Evolutionary conservation across 2,797 vertebrate genomes (phyloP).

Genomic region (Sphaeramia orbicularis): DNA sequence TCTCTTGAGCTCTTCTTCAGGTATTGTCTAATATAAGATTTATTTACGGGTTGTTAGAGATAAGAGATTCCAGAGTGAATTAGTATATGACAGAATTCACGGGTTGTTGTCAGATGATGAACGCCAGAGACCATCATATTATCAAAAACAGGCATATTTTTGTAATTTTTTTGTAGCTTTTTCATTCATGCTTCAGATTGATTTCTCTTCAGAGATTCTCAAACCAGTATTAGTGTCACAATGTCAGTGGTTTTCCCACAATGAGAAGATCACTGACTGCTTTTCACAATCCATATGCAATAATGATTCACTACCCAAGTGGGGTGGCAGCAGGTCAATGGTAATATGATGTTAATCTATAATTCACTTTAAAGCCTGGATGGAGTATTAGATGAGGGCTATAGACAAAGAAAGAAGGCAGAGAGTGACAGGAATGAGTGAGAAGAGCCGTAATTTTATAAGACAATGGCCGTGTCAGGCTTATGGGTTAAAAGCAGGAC

Average conservation of each 20-base stretch:
- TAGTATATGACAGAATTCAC: conserved; percentile 23
- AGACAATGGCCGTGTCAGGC: too few relatives aligned
- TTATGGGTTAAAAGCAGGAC: too few relatives aligned
- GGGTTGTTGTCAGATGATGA: conserved; percentile 34
- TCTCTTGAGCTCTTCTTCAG: not conserved
- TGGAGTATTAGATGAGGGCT: conserved; percentile 30
- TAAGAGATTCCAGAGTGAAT: not conserved
- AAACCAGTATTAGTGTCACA: conserved; percentile 51
- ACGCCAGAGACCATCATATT: conserved; percentile 33
- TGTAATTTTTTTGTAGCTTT: conserved; percentile 18
- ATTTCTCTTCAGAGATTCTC: conserved; percentile 41
- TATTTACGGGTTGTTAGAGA: not conserved
- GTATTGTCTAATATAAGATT: not conserved
- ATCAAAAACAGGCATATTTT: conserved; percentile 37
- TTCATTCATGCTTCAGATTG: conserved; percentile 25
- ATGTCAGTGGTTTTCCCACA: conserved; percentile 34
- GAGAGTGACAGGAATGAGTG: not conserved
- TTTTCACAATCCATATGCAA: conserved; percentile 28
- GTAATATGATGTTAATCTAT: conserved; percentile 61
- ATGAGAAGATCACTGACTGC: conserved; percentile 35
- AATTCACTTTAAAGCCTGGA: conserved; percentile 58
- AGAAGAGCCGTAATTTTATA: not conserved
- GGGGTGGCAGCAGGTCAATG: conserved; percentile 55
- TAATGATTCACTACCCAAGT: conserved; percentile 17
- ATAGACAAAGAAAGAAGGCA: conserved; percentile 16